Conservation (phyloP, 2,797 vertebrate species). For the Leptoclinus maculatus region DNA sequence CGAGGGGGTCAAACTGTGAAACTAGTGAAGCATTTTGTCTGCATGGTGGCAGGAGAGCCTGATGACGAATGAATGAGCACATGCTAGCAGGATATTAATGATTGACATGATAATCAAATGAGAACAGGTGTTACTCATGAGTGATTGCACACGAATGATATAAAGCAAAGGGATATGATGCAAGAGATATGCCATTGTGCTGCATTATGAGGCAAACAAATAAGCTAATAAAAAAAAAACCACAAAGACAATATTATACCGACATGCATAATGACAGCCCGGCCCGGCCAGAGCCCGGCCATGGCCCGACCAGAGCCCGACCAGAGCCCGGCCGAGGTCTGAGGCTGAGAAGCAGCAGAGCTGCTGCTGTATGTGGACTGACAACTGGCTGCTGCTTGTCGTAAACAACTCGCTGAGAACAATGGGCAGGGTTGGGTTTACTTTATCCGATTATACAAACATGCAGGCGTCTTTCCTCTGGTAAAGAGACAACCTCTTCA, state of each 20-base stretch:
- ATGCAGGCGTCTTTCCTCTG: background rate
- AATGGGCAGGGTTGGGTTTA: conserved; percentile 83
- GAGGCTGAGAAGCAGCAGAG: conserved; percentile 10
- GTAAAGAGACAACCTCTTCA: background rate
- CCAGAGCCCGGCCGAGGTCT: conserved; percentile 2
- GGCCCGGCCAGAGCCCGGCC: background rate
- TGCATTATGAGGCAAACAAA: background rate
- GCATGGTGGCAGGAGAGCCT: background rate
- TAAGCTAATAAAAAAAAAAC: background rate
- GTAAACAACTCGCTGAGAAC: conserved; percentile 88
- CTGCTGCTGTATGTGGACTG: conserved; percentile 60
- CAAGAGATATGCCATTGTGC: background rate
- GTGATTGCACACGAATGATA: background rate
- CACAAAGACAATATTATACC: background rate
- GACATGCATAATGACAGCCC: background rate
- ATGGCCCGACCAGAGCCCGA: background rate
- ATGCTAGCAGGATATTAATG: conserved; percentile 11
- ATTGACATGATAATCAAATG: background rate
- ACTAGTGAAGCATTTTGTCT: conserved; percentile 21
- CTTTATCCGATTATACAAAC: conserved; percentile 67
- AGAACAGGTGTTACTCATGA: background rate
- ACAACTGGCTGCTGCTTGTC: conserved; percentile 78
- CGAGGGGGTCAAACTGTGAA: conserved; percentile 29
- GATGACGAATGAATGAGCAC: background rate
- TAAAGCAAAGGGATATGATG: background rate